Base-by-base conservation (phyloP, 2,888 invertebrate species). In the Labia minor region DNA sequence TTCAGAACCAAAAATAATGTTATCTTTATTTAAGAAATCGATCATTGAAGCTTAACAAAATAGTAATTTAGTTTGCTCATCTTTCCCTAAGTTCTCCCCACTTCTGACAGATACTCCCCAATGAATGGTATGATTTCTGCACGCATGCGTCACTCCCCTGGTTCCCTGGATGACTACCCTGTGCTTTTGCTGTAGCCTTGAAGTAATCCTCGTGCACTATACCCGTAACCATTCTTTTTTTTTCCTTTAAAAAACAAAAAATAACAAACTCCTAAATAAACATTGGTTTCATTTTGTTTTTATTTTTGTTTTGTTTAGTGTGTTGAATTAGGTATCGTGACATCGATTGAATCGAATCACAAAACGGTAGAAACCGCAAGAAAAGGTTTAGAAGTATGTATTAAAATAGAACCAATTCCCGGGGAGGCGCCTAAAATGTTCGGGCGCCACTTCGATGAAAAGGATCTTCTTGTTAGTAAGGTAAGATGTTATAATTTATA, bases 351-450 rank as follows among this genome's bases (percentile, higher is more conserved):
- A 79, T 84, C 85, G 74, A 98, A 99, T 81, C 95, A 99, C 81
- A 99, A 98, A 78, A 80, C 88, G 65, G 88, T 98, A 72, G 96
- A 98, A 70, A 83, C 85, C n/a, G 99, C 98, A 11, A 85, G 93
- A 71, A 95, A 95, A 78, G 99, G 99, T 0, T 90, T 91, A 79
- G 94, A 95, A 80, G 92, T 96, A 49, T 95, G 95, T 81, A 86
- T 96, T 75, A 98, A 97, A 82, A 98, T 99, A 72, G 97, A 98
- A 74, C 91, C 95, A 21, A 87, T 93, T 64, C 92, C 95, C 16
- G 98, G 98, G n/a, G 97, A 99, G 78, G 88, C 98, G 64, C 99
- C 99, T 63, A 98, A 98, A 82, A 90, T 99, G 90, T 95, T 89
- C 78, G 99, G 99, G 11, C 84, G 99, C 68, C 99, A 99, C 81